A percentile compares a stretch with the other conserved stretches of the same genome.
These are phyloP conservation scores for Adelosebastes latens DNA, from an alignment of 2,797 vertebrate genomes.

Conservation along the genomic window DNA sequence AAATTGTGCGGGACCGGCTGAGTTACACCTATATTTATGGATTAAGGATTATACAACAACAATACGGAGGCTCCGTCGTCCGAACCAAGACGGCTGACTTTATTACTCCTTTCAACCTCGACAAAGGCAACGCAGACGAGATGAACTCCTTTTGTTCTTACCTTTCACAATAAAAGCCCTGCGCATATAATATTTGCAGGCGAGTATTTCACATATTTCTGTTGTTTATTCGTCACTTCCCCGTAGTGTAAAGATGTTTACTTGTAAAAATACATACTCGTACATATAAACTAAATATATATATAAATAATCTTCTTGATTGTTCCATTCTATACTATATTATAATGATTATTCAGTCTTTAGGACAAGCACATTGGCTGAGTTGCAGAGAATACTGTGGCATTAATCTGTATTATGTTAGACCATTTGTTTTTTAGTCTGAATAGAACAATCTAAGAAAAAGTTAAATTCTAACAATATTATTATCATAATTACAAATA, in stretches of 20 bases:
- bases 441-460: neutral
- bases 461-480: neutral
- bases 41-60: too few relatives aligned
- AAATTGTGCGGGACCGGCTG: too few relatives aligned
- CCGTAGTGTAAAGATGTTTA: neutral
- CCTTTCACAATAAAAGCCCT: too few relatives aligned
- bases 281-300: neutral
- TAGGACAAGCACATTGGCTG: neutral
- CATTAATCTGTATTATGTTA: neutral
- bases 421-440: neutral
- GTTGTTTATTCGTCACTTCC: too few relatives aligned
- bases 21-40: too few relatives aligned
- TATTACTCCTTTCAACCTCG: too few relatives aligned
- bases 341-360: neutral
- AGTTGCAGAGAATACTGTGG: too few relatives aligned
- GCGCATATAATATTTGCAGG: rapidly evolving
- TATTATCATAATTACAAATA: neutral
- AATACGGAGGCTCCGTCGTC: too few relatives aligned
- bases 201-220: too few relatives aligned
- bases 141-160: too few relatives aligned
- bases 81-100: too few relatives aligned
- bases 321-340: neutral
- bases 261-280: neutral
- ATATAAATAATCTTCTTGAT: neutral
- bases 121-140: too few relatives aligned